Percentiles rank a stretch among this genome's conserved stretches.
These are phyloP conservation scores for Microvelia longipes DNA, from an alignment of 1,140 invertebrate species.

Conservation along the genomic window DNA sequence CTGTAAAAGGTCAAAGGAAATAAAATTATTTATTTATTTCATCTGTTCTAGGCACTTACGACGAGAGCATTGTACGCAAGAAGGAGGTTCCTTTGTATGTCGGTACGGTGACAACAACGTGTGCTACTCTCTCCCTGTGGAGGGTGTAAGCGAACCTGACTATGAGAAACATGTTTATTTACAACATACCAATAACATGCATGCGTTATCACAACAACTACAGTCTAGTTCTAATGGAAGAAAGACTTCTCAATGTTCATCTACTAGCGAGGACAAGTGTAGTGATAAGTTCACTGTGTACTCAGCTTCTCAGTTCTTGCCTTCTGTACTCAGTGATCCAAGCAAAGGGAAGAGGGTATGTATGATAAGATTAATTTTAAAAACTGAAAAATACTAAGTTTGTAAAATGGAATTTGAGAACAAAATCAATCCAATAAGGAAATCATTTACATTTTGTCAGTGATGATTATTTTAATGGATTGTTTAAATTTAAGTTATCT, in stretches of 20 bases:
- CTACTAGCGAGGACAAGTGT: conserved; percentile 10
- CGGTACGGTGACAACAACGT: conserved; percentile 77
- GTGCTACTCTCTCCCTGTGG: conserved; percentile 68
- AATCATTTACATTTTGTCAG: no score
- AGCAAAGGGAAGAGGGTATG: conserved; percentile 63
- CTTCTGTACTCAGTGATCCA: conserved; percentile 92
- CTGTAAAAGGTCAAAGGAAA: no score
- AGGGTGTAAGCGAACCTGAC: conserved; percentile 74
- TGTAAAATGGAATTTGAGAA: no score
- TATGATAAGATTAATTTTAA: no score
- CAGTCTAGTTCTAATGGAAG: conserved; percentile 6
- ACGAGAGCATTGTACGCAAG: conserved; percentile 64
- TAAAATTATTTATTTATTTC: no score
- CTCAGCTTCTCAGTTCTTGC: conserved; percentile 80
- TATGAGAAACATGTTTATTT: conserved; percentile 73
- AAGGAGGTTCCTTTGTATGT: conserved; percentile 78
- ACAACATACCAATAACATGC: conserved; percentile 40
- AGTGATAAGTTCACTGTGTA: conserved; percentile 56
- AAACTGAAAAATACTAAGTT: no score
- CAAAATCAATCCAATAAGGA: no score
- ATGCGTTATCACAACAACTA: conserved; percentile 3
- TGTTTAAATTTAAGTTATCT: no score
- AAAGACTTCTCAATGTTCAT: background rate
- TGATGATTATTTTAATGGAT: no score
- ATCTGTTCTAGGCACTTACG: conserved; percentile 61